Conservation (phyloP, 2,888 invertebrate genomes). For the Drosophila yooni region DNA sequence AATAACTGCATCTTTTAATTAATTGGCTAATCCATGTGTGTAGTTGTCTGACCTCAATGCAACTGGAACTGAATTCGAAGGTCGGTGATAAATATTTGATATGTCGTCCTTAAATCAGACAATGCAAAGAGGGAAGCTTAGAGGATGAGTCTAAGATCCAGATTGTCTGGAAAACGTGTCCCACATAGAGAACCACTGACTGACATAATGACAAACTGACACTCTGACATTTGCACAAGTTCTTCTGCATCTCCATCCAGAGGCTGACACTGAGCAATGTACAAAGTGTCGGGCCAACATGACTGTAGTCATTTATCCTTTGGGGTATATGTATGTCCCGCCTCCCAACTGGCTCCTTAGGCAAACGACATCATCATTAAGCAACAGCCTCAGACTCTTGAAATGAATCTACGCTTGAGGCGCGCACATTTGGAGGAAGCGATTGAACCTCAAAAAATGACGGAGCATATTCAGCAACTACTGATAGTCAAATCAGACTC, state of each 20-base stretch:
- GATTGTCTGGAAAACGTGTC: constrained; percentile 4
- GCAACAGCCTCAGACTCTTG: constrained; percentile 18
- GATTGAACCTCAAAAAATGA: constrained; percentile 48
- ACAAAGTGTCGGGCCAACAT: constrained; percentile 35
- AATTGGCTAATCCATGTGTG: constrained; percentile 45
- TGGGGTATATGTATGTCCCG: constrained; percentile 11
- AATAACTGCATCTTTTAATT: not conserved
- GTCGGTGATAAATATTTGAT: constrained; percentile 1
- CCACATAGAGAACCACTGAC: constrained; percentile 25
- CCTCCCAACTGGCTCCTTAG: not conserved
- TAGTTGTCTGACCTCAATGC: constrained; percentile 4
- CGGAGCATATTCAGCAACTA: constrained; percentile 18
- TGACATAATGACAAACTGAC: constrained; percentile 29
- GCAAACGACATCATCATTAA: constrained; percentile 30
- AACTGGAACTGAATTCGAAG: not conserved
- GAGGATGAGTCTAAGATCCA: not conserved
- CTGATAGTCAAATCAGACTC: constrained; percentile 34
- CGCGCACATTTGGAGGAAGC: constrained; percentile 32
- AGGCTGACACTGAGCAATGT: constrained; percentile 48
- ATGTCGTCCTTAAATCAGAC: constrained; percentile 14
- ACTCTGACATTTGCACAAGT: constrained; percentile 26
- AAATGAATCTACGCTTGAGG: constrained; percentile 13
- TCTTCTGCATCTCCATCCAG: constrained; percentile 11
- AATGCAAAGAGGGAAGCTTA: not conserved
- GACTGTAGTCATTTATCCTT: constrained; percentile 5